Evolutionary conservation across 1,140 invertebrate genomes (phyloP), one percentile per base, ranked within the genome.

Genomic region (Littorina saxatilis): DNA sequence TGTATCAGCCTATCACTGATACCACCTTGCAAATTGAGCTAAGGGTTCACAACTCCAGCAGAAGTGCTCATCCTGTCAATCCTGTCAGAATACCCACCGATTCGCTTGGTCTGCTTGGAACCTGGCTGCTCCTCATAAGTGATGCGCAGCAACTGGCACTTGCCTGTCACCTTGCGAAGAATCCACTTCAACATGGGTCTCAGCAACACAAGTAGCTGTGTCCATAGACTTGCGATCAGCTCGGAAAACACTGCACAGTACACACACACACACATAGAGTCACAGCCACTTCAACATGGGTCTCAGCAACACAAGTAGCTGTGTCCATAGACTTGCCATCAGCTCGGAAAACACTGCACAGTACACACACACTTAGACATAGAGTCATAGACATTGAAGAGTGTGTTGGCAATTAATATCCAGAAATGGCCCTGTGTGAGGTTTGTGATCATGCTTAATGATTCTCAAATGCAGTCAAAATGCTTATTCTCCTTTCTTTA

Each of bases 131-230:
- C 95, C 11, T 96, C 96, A 91, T 98, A 98, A 89, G 97, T 98
- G 80, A 98, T 96, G 87, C 98, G 94, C 91, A 99, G 97, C 3
- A 99, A 92, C 92, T 99, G 97, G 92, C 97, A 98, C 84, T 98
- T 94, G 82, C 95, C 94, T 17, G 97, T 98, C 23, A 96, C 96
- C 90, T 95, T 95, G 75, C 95, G 94, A 35, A 98, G 92, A 89
- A 98, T 95, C 96, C 97, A 98, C 94, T 99, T 99, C 35, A 92
- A 84, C 87, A 93, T 88, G 68, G 92, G 91, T 82, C 93, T 87
- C 2, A 89, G 73, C 13, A 88, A 58, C 15, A 82, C 68, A 55
- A 89, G 85, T 13, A 89, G 58, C n/a, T 84, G 81, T 39, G 83
- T 80, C 85, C 87, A 88, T 63, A 86, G 84, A 74, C 82, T 83